Percentiles rank a stretch among this genome's conserved stretches.
phyloP scores from a whole-genome alignment of 2,888 invertebrate genomes.

The Muscina levida region DNA sequence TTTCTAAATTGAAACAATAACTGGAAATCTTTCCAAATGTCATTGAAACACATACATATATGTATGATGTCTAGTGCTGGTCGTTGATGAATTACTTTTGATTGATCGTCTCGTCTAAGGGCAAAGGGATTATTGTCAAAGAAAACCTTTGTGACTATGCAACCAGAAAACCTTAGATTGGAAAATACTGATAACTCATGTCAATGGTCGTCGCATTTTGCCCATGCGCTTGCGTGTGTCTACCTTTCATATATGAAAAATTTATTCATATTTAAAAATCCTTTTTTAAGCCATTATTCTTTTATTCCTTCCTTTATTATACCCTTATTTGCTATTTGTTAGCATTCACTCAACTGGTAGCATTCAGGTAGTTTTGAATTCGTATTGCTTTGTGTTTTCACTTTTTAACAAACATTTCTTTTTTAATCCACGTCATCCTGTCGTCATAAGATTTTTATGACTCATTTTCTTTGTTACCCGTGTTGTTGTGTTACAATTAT shows the following conservation, averaged over 20 bases:
- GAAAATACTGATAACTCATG: constrained; percentile 35
- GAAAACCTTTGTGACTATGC: background rate
- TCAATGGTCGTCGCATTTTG: background rate
- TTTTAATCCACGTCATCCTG: constrained; percentile 62
- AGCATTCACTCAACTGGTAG: constrained; percentile 44
- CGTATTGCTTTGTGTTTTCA: constrained; percentile 13
- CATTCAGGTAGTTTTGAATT: constrained; percentile 34
- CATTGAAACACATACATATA: constrained; percentile 1
- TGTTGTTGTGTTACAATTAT: constrained; percentile 22
- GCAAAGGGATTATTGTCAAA: background rate
- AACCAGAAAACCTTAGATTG: constrained; percentile 30
- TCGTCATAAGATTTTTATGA: constrained; percentile 46
- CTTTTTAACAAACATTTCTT: constrained; percentile 16
- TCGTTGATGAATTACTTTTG: constrained; percentile 55
- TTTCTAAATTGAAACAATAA: background rate
- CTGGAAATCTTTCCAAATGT: constrained; percentile 35
- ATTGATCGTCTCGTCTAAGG: constrained; percentile 32
- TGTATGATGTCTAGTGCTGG: background rate
- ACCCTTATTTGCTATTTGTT: constrained; percentile 25
- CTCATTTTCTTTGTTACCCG: constrained; percentile 22
- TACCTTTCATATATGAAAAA: constrained; percentile 21
- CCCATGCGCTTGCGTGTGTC: background rate
- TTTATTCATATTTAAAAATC: constrained; percentile 54
- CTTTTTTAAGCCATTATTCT: constrained; percentile 51
- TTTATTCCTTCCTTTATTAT: constrained; percentile 6